phyloP scores from a whole-genome alignment of 2,113 vertebrate genomes.

The Spilogale gracilis region DNA sequence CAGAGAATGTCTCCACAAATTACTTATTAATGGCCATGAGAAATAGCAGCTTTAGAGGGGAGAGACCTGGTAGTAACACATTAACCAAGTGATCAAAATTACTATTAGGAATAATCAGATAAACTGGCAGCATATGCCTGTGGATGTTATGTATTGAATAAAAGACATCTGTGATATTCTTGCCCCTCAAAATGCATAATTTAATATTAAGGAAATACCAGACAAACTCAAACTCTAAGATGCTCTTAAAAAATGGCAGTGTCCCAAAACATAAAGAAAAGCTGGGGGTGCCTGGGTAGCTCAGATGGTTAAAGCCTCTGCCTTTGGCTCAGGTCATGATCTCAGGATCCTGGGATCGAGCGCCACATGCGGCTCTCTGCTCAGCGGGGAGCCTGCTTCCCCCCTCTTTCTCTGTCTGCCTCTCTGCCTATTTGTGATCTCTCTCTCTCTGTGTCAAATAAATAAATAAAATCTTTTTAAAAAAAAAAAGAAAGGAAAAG shows the following conservation, averaged over 20 bases:
- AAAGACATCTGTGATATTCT: not conserved
- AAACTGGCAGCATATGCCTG: not conserved
- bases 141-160: not conserved
- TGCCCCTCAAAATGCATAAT: not conserved
- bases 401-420: no score
- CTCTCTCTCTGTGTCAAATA: no score
- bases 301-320: no score
- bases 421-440: no score
- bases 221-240: not conserved
- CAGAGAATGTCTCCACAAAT: slow-evolving; percentile 2
- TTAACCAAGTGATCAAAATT: slow-evolving; percentile 46
- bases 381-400: no score
- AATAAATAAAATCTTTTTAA: no score
- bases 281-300: not conserved
- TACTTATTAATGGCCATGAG: not conserved
- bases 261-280: slow-evolving; percentile 35
- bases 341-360: no score
- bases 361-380: no score
- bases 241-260: slow-evolving; percentile 44
- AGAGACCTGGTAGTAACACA: not conserved
- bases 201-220: slow-evolving; percentile 33
- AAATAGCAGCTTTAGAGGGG: not conserved
- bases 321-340: no score
- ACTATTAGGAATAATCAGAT: not conserved
- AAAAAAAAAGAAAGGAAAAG: not conserved